Conservation (phyloP, 2,113 vertebrate genomes). For the Cettia cetti region DNA sequence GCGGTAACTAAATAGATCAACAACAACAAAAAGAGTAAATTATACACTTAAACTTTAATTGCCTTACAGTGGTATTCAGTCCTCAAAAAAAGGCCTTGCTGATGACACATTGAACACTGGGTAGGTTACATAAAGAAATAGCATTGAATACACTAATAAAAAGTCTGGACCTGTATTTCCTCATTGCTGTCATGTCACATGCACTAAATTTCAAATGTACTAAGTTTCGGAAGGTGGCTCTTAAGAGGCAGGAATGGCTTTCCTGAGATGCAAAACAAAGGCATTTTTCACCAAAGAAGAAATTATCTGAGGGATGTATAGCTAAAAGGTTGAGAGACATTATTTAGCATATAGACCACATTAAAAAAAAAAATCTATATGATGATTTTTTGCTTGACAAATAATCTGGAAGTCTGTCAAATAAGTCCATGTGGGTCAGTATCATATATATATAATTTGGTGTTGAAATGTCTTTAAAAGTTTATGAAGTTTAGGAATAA, state of each 20-base stretch:
- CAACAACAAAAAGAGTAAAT: background rate
- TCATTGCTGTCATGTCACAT: background rate
- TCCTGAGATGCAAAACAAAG: background rate
- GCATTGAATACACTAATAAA: background rate
- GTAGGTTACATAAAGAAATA: background rate
- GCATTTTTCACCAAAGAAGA: background rate
- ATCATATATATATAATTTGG: background rate
- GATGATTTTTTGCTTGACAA: background rate
- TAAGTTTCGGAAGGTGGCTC: background rate
- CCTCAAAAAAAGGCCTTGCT: background rate
- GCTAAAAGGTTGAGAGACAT: background rate
- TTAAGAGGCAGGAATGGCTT: background rate
- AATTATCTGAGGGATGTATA: background rate
- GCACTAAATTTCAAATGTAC: background rate
- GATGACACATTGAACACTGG: background rate
- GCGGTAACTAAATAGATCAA: background rate
- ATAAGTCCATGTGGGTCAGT: background rate
- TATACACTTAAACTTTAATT: background rate
- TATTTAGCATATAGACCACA: background rate
- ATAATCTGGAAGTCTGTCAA: background rate
- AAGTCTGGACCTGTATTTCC: background rate
- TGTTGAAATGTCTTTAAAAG: background rate
- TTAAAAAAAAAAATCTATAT: background rate
- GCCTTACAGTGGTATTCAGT: background rate
- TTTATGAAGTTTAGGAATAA: background rate